phyloP scores from a whole-genome alignment of 1,140 invertebrate species.

The Heterodera schachtii region DNA sequence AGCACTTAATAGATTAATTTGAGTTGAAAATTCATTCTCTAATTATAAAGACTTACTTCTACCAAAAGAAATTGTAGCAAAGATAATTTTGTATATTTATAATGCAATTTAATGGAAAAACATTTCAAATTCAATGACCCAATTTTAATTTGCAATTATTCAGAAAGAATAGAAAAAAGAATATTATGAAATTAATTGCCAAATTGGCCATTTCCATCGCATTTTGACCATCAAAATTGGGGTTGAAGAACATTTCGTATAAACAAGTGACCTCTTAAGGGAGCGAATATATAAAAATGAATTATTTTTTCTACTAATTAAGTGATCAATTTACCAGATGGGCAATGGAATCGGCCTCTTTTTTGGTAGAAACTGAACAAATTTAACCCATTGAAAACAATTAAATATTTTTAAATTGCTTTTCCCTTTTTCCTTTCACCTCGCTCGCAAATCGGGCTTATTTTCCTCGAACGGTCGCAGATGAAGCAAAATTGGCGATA shows the following conservation, averaged over 20 bases:
- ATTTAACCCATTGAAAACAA: too few relatives aligned
- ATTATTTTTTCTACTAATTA: not conserved
- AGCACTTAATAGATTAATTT: too few relatives aligned
- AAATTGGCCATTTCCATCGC: not conserved
- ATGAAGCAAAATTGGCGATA: not conserved
- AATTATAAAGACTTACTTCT: too few relatives aligned
- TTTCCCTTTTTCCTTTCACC: too few relatives aligned
- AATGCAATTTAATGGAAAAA: too few relatives aligned
- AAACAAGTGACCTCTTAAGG: not conserved
- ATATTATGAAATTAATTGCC: not conserved
- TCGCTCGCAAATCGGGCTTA: not conserved
- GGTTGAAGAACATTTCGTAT: not conserved
- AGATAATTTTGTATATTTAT: too few relatives aligned
- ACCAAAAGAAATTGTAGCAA: too few relatives aligned
- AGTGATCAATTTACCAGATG: not conserved
- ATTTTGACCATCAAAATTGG: not conserved
- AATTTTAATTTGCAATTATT: not conserved
- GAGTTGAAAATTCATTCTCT: too few relatives aligned
- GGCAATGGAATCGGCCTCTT: not conserved
- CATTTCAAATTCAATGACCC: not conserved
- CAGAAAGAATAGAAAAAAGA: not conserved
- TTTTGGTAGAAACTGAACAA: not conserved
- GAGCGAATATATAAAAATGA: too few relatives aligned
- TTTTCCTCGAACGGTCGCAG: not conserved
- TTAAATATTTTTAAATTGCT: too few relatives aligned